A percentile compares a stretch with the other conserved stretches of the same genome.
Conservation (phyloP, 2,797 vertebrate genomes). For the Halcyon leucocephala region DNA sequence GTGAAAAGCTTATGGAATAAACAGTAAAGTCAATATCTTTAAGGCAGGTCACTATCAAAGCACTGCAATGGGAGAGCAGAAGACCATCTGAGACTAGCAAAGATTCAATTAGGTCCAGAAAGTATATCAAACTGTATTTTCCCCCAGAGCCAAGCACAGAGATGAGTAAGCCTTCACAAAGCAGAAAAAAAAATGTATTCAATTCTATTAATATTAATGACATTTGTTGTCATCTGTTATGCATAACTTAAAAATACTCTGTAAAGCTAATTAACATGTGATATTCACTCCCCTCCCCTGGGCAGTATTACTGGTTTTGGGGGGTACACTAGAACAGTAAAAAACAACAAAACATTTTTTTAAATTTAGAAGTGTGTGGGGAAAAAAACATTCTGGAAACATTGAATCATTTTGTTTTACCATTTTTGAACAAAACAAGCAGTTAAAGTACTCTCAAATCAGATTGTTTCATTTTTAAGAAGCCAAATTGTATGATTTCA, state of each 20-base stretch:
- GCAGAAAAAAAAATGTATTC: not conserved
- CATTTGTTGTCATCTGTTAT: not conserved
- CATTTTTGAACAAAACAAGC: not conserved
- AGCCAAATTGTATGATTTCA: not conserved
- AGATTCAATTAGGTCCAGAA: not conserved
- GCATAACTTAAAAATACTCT: not conserved
- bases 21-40: not conserved
- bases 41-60: not conserved
- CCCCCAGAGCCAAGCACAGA: not conserved
- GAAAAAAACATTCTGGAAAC: not conserved
- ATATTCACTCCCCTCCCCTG: not conserved
- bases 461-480: not conserved
- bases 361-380: fast-evolving
- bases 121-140: not conserved
- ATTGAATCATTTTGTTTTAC: not conserved
- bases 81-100: not conserved
- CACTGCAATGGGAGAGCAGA: not conserved
- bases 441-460: not conserved
- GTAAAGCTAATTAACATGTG: not conserved
- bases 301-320: not conserved
- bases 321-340: not conserved
- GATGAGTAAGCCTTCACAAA: not conserved
- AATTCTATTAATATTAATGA: not conserved
- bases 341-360: not conserved
- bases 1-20: not conserved